These are phyloP conservation scores for Pyralis farinalis DNA, from an alignment of 2,888 invertebrate species.

Conservation along the genomic window DNA sequence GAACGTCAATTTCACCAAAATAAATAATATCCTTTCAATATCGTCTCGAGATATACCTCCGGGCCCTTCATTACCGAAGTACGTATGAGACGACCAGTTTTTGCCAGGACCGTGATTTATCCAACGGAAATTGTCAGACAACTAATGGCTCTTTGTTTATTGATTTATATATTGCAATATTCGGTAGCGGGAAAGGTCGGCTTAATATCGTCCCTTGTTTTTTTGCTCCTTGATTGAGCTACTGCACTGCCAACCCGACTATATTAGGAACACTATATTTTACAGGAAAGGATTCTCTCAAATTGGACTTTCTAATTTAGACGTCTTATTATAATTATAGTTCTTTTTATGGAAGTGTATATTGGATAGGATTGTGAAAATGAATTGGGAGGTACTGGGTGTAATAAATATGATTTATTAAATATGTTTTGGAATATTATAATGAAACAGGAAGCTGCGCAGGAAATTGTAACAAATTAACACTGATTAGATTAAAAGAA, in stretches of 20 bases:
- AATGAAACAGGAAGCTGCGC: conserved; percentile 47
- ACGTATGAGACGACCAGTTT: conserved; percentile 49
- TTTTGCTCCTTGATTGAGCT: conserved; percentile 62
- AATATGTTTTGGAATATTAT: background rate
- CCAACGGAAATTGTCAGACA: conserved; percentile 77
- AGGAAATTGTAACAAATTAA: background rate
- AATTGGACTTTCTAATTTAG: conserved; percentile 40
- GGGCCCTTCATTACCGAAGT: conserved; percentile 52
- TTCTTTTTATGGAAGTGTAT: conserved; percentile 52
- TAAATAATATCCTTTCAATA: conserved; percentile 29
- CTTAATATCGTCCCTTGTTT: conserved; percentile 49
- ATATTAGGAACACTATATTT: conserved; percentile 28
- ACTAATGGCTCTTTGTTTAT: conserved; percentile 78
- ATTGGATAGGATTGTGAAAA: conserved; percentile 54
- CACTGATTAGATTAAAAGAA: background rate
- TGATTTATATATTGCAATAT: conserved; percentile 76
- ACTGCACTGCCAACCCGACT: conserved; percentile 41
- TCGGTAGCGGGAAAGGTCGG: conserved; percentile 70
- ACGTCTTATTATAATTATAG: conserved; percentile 48
- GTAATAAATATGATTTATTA: conserved; percentile 6
- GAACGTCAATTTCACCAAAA: no score
- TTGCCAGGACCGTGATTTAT: conserved; percentile 67
- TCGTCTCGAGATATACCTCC: conserved; percentile 33
- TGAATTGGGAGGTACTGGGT: conserved; percentile 48
- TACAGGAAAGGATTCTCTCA: conserved; percentile 18